A percentile compares a stretch with the other conserved stretches of the same genome.
Evolutionary conservation across 2,113 vertebrate genomes (phyloP).

Genomic region (Atrichornis clamosus): DNA sequence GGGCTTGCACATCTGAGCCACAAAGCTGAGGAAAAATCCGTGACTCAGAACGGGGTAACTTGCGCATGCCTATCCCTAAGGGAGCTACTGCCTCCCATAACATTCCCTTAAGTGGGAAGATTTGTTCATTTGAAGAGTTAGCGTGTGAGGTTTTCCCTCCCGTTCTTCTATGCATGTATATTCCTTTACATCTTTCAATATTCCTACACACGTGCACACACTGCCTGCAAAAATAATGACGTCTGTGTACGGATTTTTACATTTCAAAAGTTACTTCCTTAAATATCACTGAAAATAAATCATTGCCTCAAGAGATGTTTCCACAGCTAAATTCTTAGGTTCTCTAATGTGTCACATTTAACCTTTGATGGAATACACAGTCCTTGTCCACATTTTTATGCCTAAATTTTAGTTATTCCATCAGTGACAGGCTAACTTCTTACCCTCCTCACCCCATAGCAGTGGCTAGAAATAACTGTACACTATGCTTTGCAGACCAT

Average conservation of each 20-base stretch:
- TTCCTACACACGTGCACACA: neutral
- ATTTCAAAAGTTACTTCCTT: slow-evolving; percentile 7
- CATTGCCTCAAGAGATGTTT: neutral
- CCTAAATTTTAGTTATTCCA: neutral
- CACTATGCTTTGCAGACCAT: neutral
- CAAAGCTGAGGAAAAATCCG: neutral
- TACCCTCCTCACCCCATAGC: fast-evolving
- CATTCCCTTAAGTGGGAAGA: slow-evolving; percentile 17
- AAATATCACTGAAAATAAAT: neutral
- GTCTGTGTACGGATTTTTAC: neutral
- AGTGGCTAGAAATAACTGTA: neutral
- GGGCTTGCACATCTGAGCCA: neutral
- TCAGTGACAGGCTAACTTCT: neutral
- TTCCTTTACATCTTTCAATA: neutral
- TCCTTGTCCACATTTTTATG: neutral
- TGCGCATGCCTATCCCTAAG: neutral
- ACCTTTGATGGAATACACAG: neutral
- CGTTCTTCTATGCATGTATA: neutral
- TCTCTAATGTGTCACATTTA: neutral
- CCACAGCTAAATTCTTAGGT: neutral
- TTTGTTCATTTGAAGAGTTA: neutral
- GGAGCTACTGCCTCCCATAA: neutral
- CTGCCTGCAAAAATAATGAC: neutral
- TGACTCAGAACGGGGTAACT: neutral
- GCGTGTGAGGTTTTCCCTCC: neutral